Conservation (phyloP, 2,797 vertebrate species). For the Galagoides demidoff region DNA sequence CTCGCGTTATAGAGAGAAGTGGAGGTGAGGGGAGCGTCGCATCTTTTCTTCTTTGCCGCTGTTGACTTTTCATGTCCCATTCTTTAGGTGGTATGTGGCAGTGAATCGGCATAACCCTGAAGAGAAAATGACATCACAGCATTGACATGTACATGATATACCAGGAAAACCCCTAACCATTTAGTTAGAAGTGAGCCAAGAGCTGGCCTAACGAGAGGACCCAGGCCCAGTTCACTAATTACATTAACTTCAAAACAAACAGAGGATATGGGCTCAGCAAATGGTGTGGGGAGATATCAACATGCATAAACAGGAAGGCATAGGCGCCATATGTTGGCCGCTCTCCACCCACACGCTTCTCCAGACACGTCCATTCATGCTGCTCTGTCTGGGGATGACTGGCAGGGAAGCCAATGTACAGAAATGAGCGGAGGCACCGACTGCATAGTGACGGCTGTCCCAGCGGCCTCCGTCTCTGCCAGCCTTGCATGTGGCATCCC, state of each 20-base stretch:
- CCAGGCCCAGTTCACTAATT: conserved; percentile 49
- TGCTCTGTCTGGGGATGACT: background rate
- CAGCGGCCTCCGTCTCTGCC: background rate
- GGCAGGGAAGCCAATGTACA: background rate
- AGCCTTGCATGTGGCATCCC: background rate
- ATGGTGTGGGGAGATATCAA: background rate
- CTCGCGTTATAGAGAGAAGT: background rate
- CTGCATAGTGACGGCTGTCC: background rate
- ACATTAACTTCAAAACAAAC: conserved; percentile 53
- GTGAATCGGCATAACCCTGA: background rate
- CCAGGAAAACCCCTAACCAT: background rate
- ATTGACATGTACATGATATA: background rate
- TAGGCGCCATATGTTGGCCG: conserved; percentile 42
- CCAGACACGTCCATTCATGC: background rate
- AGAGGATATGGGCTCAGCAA: background rate
- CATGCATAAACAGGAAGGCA: conserved; percentile 22
- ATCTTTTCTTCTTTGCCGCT: background rate
- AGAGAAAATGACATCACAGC: background rate
- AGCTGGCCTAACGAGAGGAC: conserved; percentile 28
- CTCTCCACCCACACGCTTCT: background rate
- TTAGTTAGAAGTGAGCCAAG: conserved; percentile 17
- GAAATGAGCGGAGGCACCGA: background rate
- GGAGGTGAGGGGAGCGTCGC: accelerated
- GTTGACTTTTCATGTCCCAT: background rate
- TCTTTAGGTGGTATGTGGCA: background rate